Conservation (phyloP, 2,797 vertebrate species). For the Eulemur mongoz region DNA sequence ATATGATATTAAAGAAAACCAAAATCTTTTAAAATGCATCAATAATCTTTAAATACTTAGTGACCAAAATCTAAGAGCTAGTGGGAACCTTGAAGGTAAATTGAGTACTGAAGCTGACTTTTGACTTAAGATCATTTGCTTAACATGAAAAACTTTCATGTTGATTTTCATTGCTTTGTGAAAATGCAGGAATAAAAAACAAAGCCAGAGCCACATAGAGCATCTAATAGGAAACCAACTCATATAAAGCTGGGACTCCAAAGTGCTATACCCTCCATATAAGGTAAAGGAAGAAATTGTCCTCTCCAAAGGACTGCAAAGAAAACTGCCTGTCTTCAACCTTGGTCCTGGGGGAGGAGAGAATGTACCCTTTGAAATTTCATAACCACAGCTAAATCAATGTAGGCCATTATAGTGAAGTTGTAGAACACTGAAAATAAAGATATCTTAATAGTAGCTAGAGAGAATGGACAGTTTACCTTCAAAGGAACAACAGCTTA, state of each 20-base stretch:
- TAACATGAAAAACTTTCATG: background rate
- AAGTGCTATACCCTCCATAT: background rate
- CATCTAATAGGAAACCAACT: background rate
- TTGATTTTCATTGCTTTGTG: background rate
- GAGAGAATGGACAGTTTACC: background rate
- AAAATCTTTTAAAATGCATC: background rate
- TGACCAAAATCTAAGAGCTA: background rate
- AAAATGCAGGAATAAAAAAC: background rate
- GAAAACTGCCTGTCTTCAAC: background rate
- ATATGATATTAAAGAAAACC: background rate
- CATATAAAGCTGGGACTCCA: background rate
- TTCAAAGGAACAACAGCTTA: background rate
- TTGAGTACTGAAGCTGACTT: background rate
- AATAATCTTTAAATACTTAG: background rate
- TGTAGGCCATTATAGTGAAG: background rate
- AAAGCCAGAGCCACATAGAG: background rate
- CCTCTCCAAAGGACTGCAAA: background rate
- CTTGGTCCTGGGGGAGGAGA: background rate
- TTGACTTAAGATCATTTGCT: slow-evolving; percentile 7
- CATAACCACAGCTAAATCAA: no score
- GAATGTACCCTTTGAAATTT: background rate
- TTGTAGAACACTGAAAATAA: background rate
- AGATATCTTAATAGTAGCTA: background rate
- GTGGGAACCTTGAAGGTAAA: background rate
- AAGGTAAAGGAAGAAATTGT: background rate